A percentile compares a stretch with the other conserved stretches of the same genome.
Evolutionary conservation across 2,113 vertebrate species (phyloP).

Genomic region (Mormyrus lacerda): DNA sequence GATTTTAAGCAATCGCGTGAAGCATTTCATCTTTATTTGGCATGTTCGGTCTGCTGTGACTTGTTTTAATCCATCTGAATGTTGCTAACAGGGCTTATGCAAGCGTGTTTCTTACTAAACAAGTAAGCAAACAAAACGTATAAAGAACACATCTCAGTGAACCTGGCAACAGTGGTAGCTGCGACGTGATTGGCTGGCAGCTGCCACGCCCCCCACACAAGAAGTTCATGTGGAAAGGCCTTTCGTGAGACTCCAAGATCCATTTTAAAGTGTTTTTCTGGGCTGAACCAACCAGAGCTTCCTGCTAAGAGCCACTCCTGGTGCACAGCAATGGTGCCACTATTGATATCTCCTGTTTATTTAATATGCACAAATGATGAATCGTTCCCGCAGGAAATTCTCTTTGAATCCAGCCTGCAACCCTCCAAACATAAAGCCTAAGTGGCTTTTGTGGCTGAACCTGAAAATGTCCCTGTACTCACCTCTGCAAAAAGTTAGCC

Average conservation of each 20-base stretch:
- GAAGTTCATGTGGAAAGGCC: background rate
- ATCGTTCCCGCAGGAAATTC: background rate
- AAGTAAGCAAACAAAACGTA: background rate
- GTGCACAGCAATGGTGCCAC: slow-evolving; percentile 41
- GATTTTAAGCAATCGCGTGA: background rate
- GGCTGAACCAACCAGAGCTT: background rate
- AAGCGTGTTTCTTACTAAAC: background rate
- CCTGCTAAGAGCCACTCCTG: slow-evolving; percentile 14
- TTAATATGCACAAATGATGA: slow-evolving; percentile 43
- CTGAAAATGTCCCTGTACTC: background rate
- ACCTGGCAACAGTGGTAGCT: background rate
- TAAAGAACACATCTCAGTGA: background rate
- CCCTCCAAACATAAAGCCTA: background rate
- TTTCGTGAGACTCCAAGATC: background rate
- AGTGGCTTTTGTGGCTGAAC: background rate
- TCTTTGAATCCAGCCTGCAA: background rate
- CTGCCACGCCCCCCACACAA: background rate
- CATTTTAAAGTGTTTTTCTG: slow-evolving; percentile 23
- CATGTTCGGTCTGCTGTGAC: background rate
- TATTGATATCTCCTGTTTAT: slow-evolving; percentile 46
- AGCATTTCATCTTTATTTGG: background rate
- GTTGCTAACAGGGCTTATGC: background rate
- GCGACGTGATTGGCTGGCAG: background rate
- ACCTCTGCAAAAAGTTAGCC: background rate
- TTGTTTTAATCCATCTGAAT: background rate